These are phyloP conservation scores for Ectemnius continuus DNA, from an alignment of 2,888 invertebrate genomes.

Conservation along the genomic window DNA sequence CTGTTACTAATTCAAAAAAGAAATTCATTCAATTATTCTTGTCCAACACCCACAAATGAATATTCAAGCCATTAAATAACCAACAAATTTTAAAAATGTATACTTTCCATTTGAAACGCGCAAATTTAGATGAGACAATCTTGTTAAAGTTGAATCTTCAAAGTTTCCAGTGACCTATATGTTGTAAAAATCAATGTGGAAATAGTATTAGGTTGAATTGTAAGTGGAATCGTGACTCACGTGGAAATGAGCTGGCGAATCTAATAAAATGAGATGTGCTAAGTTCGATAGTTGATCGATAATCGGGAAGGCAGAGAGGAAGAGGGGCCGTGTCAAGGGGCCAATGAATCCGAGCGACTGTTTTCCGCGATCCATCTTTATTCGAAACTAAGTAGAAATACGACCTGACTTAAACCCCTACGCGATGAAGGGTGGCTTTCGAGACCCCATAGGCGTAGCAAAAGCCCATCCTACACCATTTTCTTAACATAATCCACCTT, in stretches of 20 bases:
- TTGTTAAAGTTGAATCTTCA: background rate
- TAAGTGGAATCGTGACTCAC: background rate
- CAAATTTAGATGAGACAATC: background rate
- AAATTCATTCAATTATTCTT: too few relatives aligned
- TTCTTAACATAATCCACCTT: background rate
- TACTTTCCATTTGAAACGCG: background rate
- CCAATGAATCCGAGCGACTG: constrained; percentile 50
- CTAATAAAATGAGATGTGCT: constrained; percentile 18
- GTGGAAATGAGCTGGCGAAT: constrained; percentile 10
- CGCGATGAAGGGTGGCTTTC: constrained; percentile 48
- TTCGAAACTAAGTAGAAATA: constrained; percentile 63
- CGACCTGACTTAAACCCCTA: constrained; percentile 54
- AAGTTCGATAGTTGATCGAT: constrained; percentile 35
- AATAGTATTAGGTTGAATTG: background rate
- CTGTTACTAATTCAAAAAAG: too few relatives aligned
- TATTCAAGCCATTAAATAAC: too few relatives aligned
- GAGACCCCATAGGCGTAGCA: constrained; percentile 45
- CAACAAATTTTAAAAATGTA: too few relatives aligned
- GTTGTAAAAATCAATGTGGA: background rate
- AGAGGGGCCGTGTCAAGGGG: constrained; percentile 15
- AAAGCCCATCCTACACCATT: background rate
- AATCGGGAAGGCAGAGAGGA: constrained; percentile 28
- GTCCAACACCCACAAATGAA: too few relatives aligned
- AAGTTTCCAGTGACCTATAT: too few relatives aligned
- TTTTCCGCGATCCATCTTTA: constrained; percentile 62